These are phyloP conservation scores for Trichonephila clavipes DNA, from an alignment of 1,140 invertebrate genomes.

Conservation along the genomic window DNA sequence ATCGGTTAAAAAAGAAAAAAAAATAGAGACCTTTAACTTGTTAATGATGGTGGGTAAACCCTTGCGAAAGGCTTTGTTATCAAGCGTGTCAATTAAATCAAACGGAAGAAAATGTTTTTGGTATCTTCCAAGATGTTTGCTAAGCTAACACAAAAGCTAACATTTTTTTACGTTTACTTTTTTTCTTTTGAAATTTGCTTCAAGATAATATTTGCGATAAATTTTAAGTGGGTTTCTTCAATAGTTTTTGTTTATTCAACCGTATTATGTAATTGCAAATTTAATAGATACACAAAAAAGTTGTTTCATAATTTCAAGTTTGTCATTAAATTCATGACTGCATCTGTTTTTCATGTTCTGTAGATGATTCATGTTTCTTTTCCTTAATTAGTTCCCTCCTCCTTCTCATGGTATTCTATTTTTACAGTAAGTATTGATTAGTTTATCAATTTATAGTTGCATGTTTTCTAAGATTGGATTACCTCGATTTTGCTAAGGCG, in stretches of 20 bases:
- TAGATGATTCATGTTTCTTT: too few species aligned
- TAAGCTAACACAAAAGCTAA: background rate
- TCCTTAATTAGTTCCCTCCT: too few species aligned
- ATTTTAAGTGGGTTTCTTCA: background rate
- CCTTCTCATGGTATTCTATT: too few species aligned
- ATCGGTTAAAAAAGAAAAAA: background rate
- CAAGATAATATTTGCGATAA: constrained; percentile 2
- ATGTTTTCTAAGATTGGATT: too few species aligned
- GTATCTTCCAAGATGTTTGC: background rate
- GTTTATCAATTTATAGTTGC: too few species aligned
- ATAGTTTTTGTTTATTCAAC: background rate
- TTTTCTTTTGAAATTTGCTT: background rate
- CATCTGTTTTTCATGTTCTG: background rate
- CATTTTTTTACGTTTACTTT: background rate
- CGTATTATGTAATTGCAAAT: background rate
- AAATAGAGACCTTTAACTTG: background rate
- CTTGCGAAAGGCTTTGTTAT: constrained; percentile 1
- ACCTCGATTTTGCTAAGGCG: too few species aligned
- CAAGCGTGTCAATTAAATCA: constrained; percentile 10
- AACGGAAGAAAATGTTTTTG: constrained; percentile 5
- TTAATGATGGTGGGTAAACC: constrained; percentile 11
- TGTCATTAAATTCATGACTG: background rate
- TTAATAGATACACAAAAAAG: background rate
- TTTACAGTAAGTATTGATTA: too few species aligned
- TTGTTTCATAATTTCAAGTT: background rate